Evolutionary conservation across 2,113 vertebrate genomes (phyloP).

Genomic region (Gymnocephalus cernua): DNA sequence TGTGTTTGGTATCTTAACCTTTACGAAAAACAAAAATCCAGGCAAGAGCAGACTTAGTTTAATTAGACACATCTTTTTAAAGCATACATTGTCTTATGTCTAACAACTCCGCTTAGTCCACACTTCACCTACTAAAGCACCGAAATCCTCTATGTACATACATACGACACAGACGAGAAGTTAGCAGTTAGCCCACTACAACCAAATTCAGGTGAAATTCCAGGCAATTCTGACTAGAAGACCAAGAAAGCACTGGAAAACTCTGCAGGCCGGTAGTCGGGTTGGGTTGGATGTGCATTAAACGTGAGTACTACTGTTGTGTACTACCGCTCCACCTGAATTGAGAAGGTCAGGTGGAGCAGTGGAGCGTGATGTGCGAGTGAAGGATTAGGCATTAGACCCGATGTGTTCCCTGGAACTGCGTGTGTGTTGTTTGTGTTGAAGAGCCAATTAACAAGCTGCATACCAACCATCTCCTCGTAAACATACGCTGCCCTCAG

Average conservation of each 20-base stretch:
- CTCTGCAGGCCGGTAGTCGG: not conserved
- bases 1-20: not conserved
- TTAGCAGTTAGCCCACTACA: not conserved
- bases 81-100: not conserved
- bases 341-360: constrained; percentile 34
- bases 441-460: constrained; percentile 78
- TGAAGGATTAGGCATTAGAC: constrained; percentile 69
- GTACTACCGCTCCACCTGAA: not conserved
- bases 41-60: not conserved
- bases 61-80: not conserved
- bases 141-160: not conserved
- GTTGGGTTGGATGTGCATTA: constrained; percentile 6
- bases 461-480: constrained; percentile 43
- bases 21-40: constrained; percentile 6
- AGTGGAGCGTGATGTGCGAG: constrained; percentile 33
- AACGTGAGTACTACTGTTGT: not conserved
- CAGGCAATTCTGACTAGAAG: not conserved
- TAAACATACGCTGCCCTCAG: constrained; percentile 76
- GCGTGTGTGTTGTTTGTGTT: constrained; percentile 56
- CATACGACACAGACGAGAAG: not conserved
- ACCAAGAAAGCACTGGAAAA: not conserved
- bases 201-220: not conserved
- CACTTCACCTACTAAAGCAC: not conserved
- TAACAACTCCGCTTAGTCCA: not conserved
- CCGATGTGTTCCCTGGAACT: constrained; percentile 34